Evolutionary conservation across 2,113 vertebrate genomes (phyloP).

Genomic region (Lycaon pictus): DNA sequence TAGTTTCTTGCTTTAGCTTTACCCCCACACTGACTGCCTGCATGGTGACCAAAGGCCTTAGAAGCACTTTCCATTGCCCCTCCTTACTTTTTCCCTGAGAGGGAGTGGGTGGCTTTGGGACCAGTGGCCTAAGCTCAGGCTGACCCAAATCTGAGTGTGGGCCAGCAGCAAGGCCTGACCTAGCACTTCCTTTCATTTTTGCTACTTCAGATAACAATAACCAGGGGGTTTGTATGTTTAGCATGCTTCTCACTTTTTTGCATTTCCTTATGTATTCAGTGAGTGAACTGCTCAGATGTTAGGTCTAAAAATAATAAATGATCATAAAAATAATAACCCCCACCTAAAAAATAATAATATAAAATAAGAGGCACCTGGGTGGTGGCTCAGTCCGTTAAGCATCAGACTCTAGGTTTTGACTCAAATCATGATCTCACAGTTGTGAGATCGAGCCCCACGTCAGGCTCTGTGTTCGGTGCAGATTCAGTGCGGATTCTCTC

Average conservation of each 20-base stretch:
- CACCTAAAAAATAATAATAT: background rate
- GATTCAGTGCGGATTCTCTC: too few relatives aligned
- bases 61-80: background rate
- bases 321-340: too few relatives aligned
- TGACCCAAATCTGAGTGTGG: too few relatives aligned
- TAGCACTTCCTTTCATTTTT: background rate
- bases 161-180: background rate
- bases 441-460: background rate
- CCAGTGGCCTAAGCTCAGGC: background rate
- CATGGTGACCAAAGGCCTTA: background rate
- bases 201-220: background rate
- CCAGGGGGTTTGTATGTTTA: background rate
- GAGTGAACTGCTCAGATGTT: background rate
- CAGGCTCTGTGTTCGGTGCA: background rate
- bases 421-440: background rate
- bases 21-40: background rate
- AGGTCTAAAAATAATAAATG: background rate
- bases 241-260: rapidly evolving
- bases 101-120: background rate
- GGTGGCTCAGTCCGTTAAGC: background rate
- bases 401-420: background rate
- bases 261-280: background rate
- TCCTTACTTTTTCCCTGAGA: background rate
- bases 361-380: background rate
- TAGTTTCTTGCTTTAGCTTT: background rate